These are phyloP conservation scores for Thalpophila matura DNA, from an alignment of 2,888 invertebrate species.

Conservation along the genomic window DNA sequence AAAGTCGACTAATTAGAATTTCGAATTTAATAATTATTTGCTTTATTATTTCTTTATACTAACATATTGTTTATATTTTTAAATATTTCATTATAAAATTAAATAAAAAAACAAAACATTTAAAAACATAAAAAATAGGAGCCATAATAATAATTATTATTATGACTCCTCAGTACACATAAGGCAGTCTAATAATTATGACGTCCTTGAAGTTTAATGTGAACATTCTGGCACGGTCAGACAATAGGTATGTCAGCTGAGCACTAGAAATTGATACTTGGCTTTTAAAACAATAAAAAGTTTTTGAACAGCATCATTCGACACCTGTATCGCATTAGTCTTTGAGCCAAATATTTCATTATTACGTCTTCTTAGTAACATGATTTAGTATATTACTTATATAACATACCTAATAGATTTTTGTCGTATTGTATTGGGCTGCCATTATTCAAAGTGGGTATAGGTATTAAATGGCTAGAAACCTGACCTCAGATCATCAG, in stretches of 20 bases:
- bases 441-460: background rate
- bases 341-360: slow-evolving; percentile 26
- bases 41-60: too few relatives aligned
- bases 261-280: slow-evolving; percentile 7
- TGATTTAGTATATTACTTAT: slow-evolving; percentile 20
- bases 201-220: slow-evolving; percentile 2
- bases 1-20: too few relatives aligned
- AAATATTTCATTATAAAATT: too few relatives aligned
- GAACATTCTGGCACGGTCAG: background rate
- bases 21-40: too few relatives aligned
- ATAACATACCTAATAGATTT: too few relatives aligned
- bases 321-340: slow-evolving; percentile 22
- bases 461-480: too few relatives aligned
- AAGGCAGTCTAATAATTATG: background rate
- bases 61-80: too few relatives aligned
- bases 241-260: slow-evolving; percentile 11
- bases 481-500: too few relatives aligned
- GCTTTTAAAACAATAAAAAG: slow-evolving; percentile 22
- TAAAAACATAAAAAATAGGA: too few relatives aligned
- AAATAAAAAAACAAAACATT: too few relatives aligned
- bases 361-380: background rate
- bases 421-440: background rate
- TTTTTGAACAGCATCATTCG: slow-evolving; percentile 25
- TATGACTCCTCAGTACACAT: background rate
- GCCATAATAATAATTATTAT: too few relatives aligned